These are phyloP conservation scores for Melanaphis sacchari DNA, from an alignment of 1,140 invertebrate genomes.

Conservation along the genomic window DNA sequence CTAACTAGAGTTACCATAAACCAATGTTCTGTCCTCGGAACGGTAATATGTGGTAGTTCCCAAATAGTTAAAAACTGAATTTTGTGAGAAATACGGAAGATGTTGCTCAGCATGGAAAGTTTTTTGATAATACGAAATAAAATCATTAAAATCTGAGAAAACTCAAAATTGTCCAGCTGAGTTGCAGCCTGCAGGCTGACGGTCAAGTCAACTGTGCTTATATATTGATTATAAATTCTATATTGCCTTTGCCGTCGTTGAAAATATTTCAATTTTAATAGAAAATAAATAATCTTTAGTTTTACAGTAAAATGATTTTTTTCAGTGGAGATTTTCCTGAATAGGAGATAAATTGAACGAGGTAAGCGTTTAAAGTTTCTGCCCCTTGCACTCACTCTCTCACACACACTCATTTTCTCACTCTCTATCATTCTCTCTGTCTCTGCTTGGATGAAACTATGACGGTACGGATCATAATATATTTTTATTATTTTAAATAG, in stretches of 20 bases:
- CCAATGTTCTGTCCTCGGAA: background rate
- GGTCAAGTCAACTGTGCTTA: background rate
- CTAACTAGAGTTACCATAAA: background rate
- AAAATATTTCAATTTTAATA: background rate
- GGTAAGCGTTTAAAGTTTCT: conserved; percentile 28
- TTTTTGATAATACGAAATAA: conserved; percentile 15
- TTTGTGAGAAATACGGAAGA: background rate
- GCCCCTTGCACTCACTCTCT: background rate
- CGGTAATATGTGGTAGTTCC: background rate
- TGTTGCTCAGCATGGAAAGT: conserved; percentile 28
- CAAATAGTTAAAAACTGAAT: background rate
- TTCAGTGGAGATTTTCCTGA: background rate
- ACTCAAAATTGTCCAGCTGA: background rate
- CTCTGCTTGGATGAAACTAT: conserved; percentile 7
- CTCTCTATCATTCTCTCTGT: conserved; percentile 17
- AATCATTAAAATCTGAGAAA: conserved; percentile 13
- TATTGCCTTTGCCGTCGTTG: background rate
- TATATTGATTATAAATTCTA: conserved; percentile 24
- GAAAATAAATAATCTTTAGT: background rate
- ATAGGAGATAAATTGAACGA: conserved; percentile 19
- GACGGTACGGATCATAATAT: conserved; percentile 27
- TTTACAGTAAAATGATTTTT: background rate
- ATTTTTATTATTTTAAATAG: background rate
- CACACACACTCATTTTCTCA: background rate
- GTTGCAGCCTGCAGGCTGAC: background rate